These are phyloP conservation scores for Gopherus evgoodei DNA, from an alignment of 2,113 vertebrate species.

Conservation along the genomic window DNA sequence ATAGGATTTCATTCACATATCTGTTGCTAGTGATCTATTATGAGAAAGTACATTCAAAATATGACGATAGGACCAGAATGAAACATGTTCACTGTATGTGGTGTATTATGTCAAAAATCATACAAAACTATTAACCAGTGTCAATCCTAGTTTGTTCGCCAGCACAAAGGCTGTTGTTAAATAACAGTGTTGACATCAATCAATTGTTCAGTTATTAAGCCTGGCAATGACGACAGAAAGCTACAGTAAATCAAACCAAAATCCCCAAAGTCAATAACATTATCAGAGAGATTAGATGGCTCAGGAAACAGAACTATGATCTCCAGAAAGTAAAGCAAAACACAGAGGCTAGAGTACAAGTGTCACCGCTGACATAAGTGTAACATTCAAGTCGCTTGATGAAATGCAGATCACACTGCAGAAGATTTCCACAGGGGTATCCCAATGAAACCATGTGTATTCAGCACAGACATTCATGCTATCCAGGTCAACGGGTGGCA, in stretches of 20 bases:
- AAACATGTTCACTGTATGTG: not conserved
- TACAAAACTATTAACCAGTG: not conserved
- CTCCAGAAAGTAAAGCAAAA: slow-evolving; percentile 19
- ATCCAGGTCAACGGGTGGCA: not conserved
- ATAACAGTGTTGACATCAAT: not conserved
- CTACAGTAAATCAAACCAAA: not conserved
- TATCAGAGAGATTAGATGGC: not conserved
- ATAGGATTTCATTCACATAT: not conserved
- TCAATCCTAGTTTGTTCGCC: not conserved
- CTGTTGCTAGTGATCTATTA: not conserved
- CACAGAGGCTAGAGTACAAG: not conserved
- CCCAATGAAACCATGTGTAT: not conserved
- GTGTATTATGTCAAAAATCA: not conserved
- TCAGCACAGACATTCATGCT: not conserved
- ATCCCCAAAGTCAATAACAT: not conserved
- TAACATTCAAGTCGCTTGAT: not conserved
- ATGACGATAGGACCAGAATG: not conserved
- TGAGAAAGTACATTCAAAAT: not conserved
- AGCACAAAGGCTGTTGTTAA: not conserved
- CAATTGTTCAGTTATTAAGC: not conserved
- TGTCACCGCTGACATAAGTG: not conserved
- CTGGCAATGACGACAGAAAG: not conserved
- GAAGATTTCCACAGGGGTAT: not conserved
- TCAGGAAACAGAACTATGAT: not conserved
- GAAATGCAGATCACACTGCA: slow-evolving; percentile 19